Percentiles rank a stretch among this genome's conserved stretches.
phyloP scores from a whole-genome alignment of 2,888 invertebrate genomes.

The Amphipoea oculea region DNA sequence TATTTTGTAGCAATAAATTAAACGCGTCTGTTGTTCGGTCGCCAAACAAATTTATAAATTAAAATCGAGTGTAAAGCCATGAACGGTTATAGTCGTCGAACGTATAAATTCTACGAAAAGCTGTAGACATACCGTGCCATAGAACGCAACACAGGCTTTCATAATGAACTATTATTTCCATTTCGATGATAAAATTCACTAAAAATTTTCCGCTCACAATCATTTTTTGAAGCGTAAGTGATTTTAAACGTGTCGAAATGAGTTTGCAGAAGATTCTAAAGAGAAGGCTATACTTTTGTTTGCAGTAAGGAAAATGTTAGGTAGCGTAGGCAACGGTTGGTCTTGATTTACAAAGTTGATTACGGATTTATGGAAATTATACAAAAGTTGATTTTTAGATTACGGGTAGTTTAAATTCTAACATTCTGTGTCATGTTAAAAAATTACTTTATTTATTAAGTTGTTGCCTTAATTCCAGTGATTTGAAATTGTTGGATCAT shows the following conservation, averaged over 20 bases:
- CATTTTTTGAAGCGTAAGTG: conserved; percentile 21
- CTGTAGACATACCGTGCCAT: conserved; percentile 33
- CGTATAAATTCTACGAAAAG: conserved; percentile 55
- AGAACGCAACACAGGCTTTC: conserved; percentile 43
- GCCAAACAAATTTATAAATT: conserved; percentile 70
- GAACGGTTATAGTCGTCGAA: conserved; percentile 42
- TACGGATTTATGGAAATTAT: background rate
- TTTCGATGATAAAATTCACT: conserved; percentile 42
- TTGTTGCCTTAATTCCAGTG: background rate
- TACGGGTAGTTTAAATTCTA: background rate
- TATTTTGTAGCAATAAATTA: conserved; percentile 69
- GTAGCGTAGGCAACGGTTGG: background rate
- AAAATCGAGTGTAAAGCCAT: conserved; percentile 62
- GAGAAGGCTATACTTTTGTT: conserved; percentile 15
- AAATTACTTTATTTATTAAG: background rate
- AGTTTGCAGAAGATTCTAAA: conserved; percentile 3
- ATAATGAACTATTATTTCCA: conserved; percentile 57
- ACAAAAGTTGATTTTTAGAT: background rate
- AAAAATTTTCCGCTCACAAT: conserved; percentile 19
- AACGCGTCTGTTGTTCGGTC: conserved; percentile 56
- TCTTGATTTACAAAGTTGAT: background rate
- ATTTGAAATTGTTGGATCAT: background rate
- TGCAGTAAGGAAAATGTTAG: background rate
- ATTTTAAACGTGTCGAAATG: conserved; percentile 28
- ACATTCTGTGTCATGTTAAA: too few species aligned